Percentiles rank a stretch among this genome's conserved stretches.
These are phyloP conservation scores for Unio pictorum DNA, from an alignment of 2,888 invertebrate genomes.

Conservation along the genomic window DNA sequence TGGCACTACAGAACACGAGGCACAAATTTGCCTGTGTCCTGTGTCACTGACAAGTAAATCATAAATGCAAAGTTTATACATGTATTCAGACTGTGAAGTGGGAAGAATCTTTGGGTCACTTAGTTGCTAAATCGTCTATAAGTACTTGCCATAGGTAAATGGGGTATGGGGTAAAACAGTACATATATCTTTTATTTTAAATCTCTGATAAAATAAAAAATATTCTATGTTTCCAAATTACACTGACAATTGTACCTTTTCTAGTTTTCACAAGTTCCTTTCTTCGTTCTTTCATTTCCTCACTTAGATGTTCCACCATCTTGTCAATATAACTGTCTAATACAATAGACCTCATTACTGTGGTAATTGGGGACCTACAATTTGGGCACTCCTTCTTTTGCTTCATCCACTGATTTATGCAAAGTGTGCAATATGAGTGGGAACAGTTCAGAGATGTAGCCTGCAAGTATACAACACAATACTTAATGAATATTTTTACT, in stretches of 20 bases:
- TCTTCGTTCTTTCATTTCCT: constrained; percentile 77
- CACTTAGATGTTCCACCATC: constrained; percentile 78
- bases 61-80: no score
- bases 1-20: no score
- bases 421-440: constrained; percentile 83
- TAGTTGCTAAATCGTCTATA: no score
- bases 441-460: constrained; percentile 82
- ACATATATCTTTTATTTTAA: not conserved
- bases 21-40: no score
- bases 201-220: not conserved
- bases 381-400: constrained; percentile 82
- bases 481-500: no score
- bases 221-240: not conserved
- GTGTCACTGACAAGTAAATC: no score
- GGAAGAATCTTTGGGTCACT: no score
- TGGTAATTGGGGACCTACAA: constrained; percentile 74
- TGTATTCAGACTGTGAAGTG: no score
- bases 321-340: constrained; percentile 83
- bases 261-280: constrained; percentile 75
- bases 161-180: not conserved
- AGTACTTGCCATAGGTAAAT: no score
- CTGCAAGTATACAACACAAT: constrained; percentile 44
- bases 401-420: constrained; percentile 81
- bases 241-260: constrained; percentile 48
- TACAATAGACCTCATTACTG: constrained; percentile 71